Percentiles rank a stretch among this genome's conserved stretches.
phyloP scores from a whole-genome alignment of 2,888 invertebrate genomes.

The Coenonympha glycerion region DNA sequence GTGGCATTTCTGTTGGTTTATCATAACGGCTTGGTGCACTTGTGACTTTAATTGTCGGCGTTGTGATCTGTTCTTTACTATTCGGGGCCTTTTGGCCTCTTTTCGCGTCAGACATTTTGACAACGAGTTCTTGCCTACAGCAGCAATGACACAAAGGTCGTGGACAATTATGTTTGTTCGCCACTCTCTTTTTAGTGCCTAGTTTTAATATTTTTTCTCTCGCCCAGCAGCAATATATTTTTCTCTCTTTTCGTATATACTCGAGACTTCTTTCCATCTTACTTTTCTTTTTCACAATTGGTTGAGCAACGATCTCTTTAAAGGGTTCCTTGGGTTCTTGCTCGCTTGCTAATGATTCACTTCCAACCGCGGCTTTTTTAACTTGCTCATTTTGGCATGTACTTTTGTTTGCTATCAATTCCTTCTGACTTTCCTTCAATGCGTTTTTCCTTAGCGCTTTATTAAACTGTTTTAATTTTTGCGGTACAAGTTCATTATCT shows the following conservation, averaged over 20 bases:
- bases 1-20: background rate
- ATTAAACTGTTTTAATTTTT: constrained; percentile 9
- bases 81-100: background rate
- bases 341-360: background rate
- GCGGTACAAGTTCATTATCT: constrained; percentile 7
- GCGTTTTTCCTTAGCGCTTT: background rate
- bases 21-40: background rate
- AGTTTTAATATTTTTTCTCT: constrained; percentile 24
- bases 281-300: constrained; percentile 3
- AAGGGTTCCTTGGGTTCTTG: too few relatives aligned
- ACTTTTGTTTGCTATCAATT: background rate
- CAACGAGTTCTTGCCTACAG: constrained; percentile 31
- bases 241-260: too few relatives aligned
- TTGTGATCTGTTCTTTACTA: background rate
- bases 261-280: constrained; percentile 5
- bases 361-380: too few relatives aligned
- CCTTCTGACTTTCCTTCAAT: constrained; percentile 16
- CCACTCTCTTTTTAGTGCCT: background rate
- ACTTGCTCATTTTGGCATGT: background rate
- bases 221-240: constrained; percentile 48
- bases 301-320: too few relatives aligned
- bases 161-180: constrained; percentile 32
- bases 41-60: background rate
- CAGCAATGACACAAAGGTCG: constrained; percentile 38
- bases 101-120: constrained; percentile 1